Conservation (phyloP, 2,888 invertebrate species). For the Encarsia formosa region DNA sequence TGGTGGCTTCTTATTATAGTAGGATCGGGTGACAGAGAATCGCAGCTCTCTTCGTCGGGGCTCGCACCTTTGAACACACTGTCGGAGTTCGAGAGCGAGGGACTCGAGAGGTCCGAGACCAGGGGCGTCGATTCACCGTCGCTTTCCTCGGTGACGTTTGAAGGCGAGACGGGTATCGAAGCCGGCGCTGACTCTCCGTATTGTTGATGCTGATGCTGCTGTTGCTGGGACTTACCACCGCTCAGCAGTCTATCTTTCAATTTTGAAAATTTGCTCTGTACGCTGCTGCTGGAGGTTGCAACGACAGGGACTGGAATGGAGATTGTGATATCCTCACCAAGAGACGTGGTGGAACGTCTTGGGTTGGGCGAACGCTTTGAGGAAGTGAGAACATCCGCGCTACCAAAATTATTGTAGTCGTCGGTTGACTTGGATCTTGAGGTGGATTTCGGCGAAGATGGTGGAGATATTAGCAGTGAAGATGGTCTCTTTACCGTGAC, state of each 20-base stretch:
- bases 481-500: constrained; percentile 30
- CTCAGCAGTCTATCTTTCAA: constrained; percentile 38
- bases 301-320: constrained; percentile 33
- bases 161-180: constrained; percentile 9
- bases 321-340: constrained; percentile 33
- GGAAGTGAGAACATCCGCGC: not conserved
- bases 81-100: constrained; percentile 31
- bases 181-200: constrained; percentile 5
- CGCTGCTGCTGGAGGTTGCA: constrained; percentile 10
- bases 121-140: constrained; percentile 70
- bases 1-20: constrained; percentile 30
- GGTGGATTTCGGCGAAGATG: constrained; percentile 42
- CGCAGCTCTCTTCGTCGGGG: constrained; percentile 31
- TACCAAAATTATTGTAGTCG: constrained; percentile 1
- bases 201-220: not conserved
- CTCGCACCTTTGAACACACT: constrained; percentile 36
- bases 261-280: constrained; percentile 36
- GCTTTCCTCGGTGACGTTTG: constrained; percentile 46
- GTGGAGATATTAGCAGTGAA: constrained; percentile 42
- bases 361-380: not conserved
- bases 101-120: constrained; percentile 54
- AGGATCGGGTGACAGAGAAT: constrained; percentile 30
- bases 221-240: constrained; percentile 7
- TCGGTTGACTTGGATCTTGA: constrained; percentile 44
- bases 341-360: constrained; percentile 16